Percentiles rank a stretch among this genome's conserved stretches.
Conservation (phyloP, 92 coral and sea anemone genomes). For the Blastomussa wellsi region DNA sequence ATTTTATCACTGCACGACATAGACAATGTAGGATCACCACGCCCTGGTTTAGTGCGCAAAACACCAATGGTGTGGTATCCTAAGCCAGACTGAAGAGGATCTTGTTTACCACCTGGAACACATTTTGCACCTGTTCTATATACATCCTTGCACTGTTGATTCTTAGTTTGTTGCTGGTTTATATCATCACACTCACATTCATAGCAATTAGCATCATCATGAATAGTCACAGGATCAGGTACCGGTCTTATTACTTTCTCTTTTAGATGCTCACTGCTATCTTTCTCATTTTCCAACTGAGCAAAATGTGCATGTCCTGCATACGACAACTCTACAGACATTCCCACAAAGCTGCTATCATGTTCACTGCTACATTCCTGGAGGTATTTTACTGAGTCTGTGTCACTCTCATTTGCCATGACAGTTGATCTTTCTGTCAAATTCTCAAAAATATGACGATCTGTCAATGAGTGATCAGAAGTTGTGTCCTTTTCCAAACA, state of each 20-base stretch:
- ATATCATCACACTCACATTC: not conserved
- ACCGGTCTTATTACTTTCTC: not conserved
- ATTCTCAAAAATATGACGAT: not conserved
- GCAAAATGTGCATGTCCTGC: not conserved
- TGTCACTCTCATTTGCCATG: not conserved
- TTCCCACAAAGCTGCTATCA: not conserved
- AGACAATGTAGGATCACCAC: conserved; percentile 95
- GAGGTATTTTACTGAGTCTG: not conserved
- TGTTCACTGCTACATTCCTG: not conserved
- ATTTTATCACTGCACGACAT: conserved; percentile 99
- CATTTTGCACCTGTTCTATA: conserved; percentile 98
- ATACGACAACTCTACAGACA: not conserved
- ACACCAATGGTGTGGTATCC: conserved; percentile 77
- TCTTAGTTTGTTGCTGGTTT: not conserved
- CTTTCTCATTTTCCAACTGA: not conserved
- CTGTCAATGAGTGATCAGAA: not conserved
- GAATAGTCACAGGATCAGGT: not conserved
- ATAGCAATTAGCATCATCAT: not conserved
- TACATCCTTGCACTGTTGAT: conserved; percentile 55
- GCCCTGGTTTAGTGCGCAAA: conserved; percentile 95
- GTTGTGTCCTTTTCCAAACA: conserved; percentile 6
- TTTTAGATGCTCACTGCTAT: not conserved
- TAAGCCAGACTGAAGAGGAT: conserved; percentile 70
- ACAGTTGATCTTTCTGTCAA: not conserved
- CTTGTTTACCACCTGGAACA: conserved; percentile 83